phyloP scores from a whole-genome alignment of 1,140 invertebrate genomes.

The Calycopis cecrops region DNA sequence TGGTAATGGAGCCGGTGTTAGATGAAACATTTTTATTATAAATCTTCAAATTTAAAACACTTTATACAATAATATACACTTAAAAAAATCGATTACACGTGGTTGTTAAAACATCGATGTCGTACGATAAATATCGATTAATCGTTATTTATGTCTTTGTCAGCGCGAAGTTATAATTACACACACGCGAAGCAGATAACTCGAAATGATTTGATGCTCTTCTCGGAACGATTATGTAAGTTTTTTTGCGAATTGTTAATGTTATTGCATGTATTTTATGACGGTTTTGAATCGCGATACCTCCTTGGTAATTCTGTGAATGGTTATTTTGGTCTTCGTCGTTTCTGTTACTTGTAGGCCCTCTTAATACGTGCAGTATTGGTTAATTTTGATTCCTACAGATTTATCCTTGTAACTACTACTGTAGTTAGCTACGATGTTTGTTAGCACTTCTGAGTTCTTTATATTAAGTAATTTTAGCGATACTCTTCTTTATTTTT shows the following conservation, averaged over 20 bases:
- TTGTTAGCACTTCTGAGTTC: no score
- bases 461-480: no score
- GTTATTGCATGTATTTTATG: background rate
- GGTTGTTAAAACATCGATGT: slow-evolving; percentile 7
- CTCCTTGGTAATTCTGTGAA: slow-evolving; percentile 1
- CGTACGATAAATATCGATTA: slow-evolving; percentile 10
- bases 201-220: slow-evolving; percentile 4
- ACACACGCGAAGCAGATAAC: background rate
- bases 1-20: no score
- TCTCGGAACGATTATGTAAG: slow-evolving; percentile 9
- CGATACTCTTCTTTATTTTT: no score
- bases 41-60: no score
- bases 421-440: no score
- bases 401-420: no score
- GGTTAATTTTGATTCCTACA: no score
- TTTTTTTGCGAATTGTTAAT: slow-evolving; percentile 7
- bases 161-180: background rate
- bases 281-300: background rate
- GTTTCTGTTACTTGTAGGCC: background rate
- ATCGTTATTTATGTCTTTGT: slow-evolving; percentile 1
- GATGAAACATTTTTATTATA: no score
- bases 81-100: background rate
- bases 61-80: background rate
- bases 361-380: background rate
- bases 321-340: background rate